Base-by-base conservation (phyloP, 2,888 invertebrate genomes). In the Chymomyza fuscimana region DNA sequence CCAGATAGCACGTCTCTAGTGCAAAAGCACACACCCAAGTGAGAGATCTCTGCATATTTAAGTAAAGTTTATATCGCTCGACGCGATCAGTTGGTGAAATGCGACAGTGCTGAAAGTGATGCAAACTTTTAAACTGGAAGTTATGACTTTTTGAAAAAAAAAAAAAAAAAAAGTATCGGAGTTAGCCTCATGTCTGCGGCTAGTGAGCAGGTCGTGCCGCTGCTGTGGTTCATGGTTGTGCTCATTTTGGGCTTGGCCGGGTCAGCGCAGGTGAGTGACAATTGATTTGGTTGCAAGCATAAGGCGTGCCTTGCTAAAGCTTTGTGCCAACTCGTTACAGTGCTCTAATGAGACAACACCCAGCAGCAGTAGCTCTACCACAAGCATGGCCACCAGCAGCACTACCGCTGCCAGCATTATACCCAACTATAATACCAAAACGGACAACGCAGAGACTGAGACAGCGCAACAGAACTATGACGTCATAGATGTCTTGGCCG, bases 401-500 rank as follows among this genome's bases (percentile, higher is more conserved):
- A 58, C 58, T 51, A 16, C 22, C 66, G 12, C 15, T 58, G 32
- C 46, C 32, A 22, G 36, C 19, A 40, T 56, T n/a, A n/a, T 40
- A 40, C 3, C 1, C 6, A 22, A 22, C 25, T 12, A 40, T 12
- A 40, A 40, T 12, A 46, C 12, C 2, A 10, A 46, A 46, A 12
- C 25, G 58, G 36, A 15, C 10, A 65, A 46, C 0, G 10, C 54
- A 25, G 16, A 0, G 22, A 56, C 16, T 63, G 25, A 32, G 7
- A 32, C 32, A 12, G 2, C 50, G n/a, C 29, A 19, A 54, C 52
- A 73, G 7, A 62, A 71, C 4, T 90, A 81, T 59, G 85, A 89
- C 60, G 79, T 85, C 0, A 74, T 89, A 29, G 89, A 90, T 76
- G 82, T 90, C 51, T 61, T 81, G 65, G 76, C 77, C 1, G 74